Conservation (phyloP, 1,140 invertebrate species). For the Leptinotarsa undecemlineata region DNA sequence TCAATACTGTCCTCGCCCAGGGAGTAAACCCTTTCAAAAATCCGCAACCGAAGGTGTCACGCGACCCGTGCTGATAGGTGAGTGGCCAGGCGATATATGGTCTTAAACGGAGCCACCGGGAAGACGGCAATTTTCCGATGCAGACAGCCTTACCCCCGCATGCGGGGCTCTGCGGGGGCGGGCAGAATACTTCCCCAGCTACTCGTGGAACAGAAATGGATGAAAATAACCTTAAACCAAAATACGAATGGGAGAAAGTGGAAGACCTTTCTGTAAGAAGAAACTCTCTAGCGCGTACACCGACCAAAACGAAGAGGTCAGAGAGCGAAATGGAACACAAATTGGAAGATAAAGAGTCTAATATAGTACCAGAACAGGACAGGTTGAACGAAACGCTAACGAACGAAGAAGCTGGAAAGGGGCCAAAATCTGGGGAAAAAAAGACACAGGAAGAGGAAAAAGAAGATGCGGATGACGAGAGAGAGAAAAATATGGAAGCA, state of each 20-base stretch:
- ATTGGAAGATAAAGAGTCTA: no score
- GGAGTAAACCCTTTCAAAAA: constrained; percentile 14
- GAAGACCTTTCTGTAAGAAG: no score
- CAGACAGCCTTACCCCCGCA: background rate
- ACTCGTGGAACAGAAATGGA: background rate
- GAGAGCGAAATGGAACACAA: no score
- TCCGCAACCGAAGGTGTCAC: constrained; percentile 15
- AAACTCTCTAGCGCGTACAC: no score
- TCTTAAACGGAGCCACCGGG: background rate
- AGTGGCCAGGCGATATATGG: constrained; percentile 9
- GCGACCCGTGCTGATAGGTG: constrained; percentile 4
- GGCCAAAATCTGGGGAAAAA: no score
- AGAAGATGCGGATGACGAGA: no score
- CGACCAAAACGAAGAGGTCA: no score
- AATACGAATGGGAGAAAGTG: background rate
- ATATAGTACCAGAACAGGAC: no score
- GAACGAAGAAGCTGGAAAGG: no score
- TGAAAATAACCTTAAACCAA: background rate
- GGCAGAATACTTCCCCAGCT: background rate
- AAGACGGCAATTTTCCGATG: background rate
- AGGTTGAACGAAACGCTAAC: no score
- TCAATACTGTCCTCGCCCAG: constrained; percentile 6
- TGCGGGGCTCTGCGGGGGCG: constrained; percentile 10
- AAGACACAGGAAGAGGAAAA: no score
- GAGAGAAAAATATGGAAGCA: no score